These are phyloP conservation scores for Ceratina calcarata DNA, from an alignment of 1,140 invertebrate species.

Conservation along the genomic window DNA sequence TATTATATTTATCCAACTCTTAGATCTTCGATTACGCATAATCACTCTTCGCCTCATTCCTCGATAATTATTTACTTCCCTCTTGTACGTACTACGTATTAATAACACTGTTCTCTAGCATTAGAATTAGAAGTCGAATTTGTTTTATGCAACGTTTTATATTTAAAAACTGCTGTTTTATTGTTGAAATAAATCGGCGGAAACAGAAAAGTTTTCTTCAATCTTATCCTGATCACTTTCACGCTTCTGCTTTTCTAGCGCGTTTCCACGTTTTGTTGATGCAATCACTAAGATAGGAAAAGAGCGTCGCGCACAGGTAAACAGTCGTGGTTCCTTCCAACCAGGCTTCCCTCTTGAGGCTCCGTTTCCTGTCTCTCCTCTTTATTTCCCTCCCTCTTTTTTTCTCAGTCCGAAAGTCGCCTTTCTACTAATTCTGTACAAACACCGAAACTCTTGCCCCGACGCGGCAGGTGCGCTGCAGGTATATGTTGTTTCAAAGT, in stretches of 20 bases:
- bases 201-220: no score
- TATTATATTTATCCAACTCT: constrained; percentile 33
- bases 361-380: constrained; percentile 9
- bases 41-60: background rate
- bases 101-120: no score
- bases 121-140: no score
- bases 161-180: no score
- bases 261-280: constrained; percentile 26
- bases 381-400: constrained; percentile 6
- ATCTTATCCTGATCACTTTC: background rate
- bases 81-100: no score
- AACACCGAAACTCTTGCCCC: constrained; percentile 61
- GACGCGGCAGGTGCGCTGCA: constrained; percentile 62
- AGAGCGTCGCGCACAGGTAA: constrained; percentile 4
- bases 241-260: constrained; percentile 7
- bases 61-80: background rate
- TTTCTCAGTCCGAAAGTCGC: constrained; percentile 53
- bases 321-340: constrained; percentile 40
- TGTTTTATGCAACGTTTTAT: no score
- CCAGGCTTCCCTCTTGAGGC: constrained; percentile 8
- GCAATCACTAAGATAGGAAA: constrained; percentile 27
- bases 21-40: constrained; percentile 2
- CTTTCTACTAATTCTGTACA: constrained; percentile 73
- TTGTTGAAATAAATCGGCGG: no score
- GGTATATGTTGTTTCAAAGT: constrained; percentile 74